Base-by-base conservation (phyloP, 2,888 invertebrate genomes). In the Ischnus inquisitorius region DNA sequence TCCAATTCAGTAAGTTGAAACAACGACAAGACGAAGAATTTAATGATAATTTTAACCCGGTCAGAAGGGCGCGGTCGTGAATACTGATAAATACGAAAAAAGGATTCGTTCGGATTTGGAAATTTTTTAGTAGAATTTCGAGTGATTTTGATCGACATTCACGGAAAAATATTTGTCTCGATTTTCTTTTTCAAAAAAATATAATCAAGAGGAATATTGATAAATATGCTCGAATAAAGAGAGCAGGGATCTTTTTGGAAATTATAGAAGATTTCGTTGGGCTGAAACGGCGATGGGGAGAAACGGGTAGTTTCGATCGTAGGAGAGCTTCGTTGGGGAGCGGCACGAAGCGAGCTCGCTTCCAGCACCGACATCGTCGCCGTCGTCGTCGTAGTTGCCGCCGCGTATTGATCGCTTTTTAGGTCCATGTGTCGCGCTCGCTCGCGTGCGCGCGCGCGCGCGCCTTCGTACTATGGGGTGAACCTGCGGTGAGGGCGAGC, bases 361-460 rank as follows among this genome's bases (percentile, higher is more conserved):
- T 77, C 74, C 68, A 48, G 68, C 48, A 62, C 67, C 67, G 72
- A 72, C 71, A 28, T 77, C 67, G 79, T 48, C 68, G 41, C 39
- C 46, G 54, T 54, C 57, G 28, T 65, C 65, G 76, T 28, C 74
- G 22, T 43, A 65, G 72, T 84, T 89, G 90, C 84, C 84, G 88
- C 88, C 88, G 87, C 81, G 92, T 93, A 93, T 93, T 93, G 93
- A 93, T 93, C 93, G 92, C 88, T 89, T 88, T 75, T 89, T 90
- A 90, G 92, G 91, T 92, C 92, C 93, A 92, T 92, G 92, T 92
- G 92, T 91, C 92, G 93, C 91, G 91, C 88, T 88, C 88, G 90
- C 88, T 82, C 86, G 87, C 85, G 86, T 67, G 81, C 75, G 51
- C 79, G 60, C 62, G 64, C 75, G 28, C 34, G 28, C 43, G 46